Evolutionary conservation across 2,888 invertebrate species (phyloP), one percentile per base, ranked within the genome.

Genomic region (Scrobipalpa costella): DNA sequence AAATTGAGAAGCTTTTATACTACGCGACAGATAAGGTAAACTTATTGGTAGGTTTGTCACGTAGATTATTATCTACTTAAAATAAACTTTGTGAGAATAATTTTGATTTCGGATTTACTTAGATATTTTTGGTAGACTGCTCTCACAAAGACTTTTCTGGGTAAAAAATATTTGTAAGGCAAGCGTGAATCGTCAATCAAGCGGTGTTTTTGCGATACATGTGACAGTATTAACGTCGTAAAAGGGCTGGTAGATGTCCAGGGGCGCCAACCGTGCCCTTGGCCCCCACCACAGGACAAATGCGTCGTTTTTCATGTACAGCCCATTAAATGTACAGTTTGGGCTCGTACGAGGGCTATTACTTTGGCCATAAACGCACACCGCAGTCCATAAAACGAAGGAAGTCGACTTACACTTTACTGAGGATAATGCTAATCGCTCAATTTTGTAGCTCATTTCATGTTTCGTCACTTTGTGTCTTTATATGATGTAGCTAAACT

Each of bases 281-380:
- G 71, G 73, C 68, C 73, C 64, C 73, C 71, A 67, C 69, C 44
- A 71, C 75, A 76, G 75, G 71, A 75, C 76, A 78, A 80, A 78
- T 52, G 73, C 73, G 73, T 73, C 79, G 75, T 85, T 83, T 83
- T 84, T 85, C 85, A 84, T 85, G 85, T 82, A 84, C 85, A 84
- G 79, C 68, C 82, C 84, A 83, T 86, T 85, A 81, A 80, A 76
- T 77, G 75, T 78, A 75, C 79, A 71, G 77, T 75, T 73, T 68
- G 71, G 68, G 79, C 78, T 80, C 74, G 21, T 50, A 11, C 19
- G 50, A 11, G 15, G 50, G 50, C 52, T 77, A 78, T 82, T 83
- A 80, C 77, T 74, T 71, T 68, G 74, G 76, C 72, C 78, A 80
- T 85, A 83, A 84, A 84, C 80, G 79, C 80, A 77, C 71, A 77